These are phyloP conservation scores for Hippocampus barbouri DNA, from an alignment of 2,113 vertebrate species.

Conservation along the genomic window DNA sequence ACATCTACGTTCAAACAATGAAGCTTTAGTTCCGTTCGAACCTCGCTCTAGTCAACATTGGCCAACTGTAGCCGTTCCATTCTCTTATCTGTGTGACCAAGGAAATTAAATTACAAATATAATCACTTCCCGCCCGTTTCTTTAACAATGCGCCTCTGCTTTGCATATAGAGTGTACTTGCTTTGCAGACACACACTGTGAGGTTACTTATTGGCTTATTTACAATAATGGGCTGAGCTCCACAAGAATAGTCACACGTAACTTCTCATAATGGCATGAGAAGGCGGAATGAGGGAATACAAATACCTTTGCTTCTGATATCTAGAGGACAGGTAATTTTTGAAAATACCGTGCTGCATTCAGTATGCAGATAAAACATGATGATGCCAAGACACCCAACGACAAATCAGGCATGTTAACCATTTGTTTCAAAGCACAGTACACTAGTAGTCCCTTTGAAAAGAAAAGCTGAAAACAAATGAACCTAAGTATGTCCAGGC, in stretches of 20 bases:
- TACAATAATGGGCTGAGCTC: slow-evolving; percentile 64
- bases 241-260: slow-evolving; percentile 52
- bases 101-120: slow-evolving; percentile 79
- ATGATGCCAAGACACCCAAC: background rate
- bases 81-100: slow-evolving; percentile 72
- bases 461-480: background rate
- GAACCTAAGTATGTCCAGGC: background rate
- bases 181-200: slow-evolving; percentile 53
- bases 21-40: slow-evolving; percentile 53
- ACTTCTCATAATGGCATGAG: slow-evolving; percentile 45
- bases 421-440: background rate
- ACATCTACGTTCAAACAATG: slow-evolving; percentile 63
- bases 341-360: background rate
- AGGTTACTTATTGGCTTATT: slow-evolving; percentile 69
- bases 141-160: slow-evolving; percentile 63
- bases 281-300: slow-evolving; percentile 7
- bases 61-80: slow-evolving; percentile 53
- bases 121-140: slow-evolving; percentile 68
- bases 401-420: background rate
- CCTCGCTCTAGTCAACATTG: slow-evolving; percentile 54
- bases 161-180: slow-evolving; percentile 74
- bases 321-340: slow-evolving; percentile 12
- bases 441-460: background rate
- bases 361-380: background rate
- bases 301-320: slow-evolving; percentile 16